Percentiles rank a stretch among this genome's conserved stretches.
Conservation (phyloP, 2,113 vertebrate genomes). For the Nymphicus hollandicus region DNA sequence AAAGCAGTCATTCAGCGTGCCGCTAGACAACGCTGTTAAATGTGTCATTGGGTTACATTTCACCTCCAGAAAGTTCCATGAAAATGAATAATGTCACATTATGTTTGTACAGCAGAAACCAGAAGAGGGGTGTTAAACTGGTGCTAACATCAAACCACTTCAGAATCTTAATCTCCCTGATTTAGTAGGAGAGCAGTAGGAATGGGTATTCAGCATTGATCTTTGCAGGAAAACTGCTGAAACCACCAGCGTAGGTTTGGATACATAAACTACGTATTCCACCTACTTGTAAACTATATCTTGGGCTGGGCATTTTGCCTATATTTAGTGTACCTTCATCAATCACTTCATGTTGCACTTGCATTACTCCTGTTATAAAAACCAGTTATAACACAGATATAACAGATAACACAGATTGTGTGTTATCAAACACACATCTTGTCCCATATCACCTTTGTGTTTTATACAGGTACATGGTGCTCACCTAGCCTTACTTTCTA, state of each 20-base stretch:
- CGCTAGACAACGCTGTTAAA: background rate
- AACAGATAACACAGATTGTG: no score
- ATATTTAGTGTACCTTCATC: background rate
- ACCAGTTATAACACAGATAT: no score
- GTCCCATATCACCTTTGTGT: background rate
- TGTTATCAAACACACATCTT: background rate
- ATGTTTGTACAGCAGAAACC: background rate
- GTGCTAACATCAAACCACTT: background rate
- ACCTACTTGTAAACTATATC: background rate
- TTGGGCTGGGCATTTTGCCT: background rate
- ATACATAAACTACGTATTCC: background rate
- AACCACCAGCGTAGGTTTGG: background rate
- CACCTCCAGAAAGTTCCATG: background rate
- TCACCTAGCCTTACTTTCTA: background rate
- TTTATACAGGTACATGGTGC: background rate
- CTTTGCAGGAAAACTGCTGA: background rate
- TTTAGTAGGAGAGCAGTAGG: background rate
- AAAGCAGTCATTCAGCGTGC: background rate
- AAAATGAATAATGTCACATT: background rate
- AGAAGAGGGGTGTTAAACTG: background rate
- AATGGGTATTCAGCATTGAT: background rate
- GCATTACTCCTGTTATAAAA: background rate
- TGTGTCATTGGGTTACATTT: background rate
- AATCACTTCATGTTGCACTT: background rate
- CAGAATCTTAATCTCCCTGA: background rate